Percentiles rank a stretch among this genome's conserved stretches.
Conservation (phyloP, 2,113 vertebrate genomes). For the Pao palembangensis region DNA sequence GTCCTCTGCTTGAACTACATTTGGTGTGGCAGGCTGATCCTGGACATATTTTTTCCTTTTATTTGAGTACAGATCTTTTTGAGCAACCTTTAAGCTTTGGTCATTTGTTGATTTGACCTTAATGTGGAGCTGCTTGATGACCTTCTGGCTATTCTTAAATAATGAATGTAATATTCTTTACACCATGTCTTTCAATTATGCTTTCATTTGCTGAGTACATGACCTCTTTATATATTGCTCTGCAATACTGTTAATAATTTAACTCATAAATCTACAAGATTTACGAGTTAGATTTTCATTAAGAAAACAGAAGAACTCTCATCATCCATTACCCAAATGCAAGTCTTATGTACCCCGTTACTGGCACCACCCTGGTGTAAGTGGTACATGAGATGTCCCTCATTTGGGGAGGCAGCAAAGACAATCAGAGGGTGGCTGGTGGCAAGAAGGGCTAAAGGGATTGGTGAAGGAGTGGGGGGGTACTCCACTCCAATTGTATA, state of each 20-base stretch:
- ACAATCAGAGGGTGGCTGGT: slow-evolving; percentile 62
- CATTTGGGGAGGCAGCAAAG: slow-evolving; percentile 42
- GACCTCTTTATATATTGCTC: no score
- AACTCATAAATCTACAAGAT: not conserved
- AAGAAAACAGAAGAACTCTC: slow-evolving; percentile 14
- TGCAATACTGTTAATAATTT: no score
- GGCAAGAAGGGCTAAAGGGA: slow-evolving; percentile 37
- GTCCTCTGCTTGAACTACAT: not conserved
- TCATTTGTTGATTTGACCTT: no score
- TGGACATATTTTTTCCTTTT: no score
- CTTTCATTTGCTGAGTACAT: no score
- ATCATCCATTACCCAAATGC: slow-evolving; percentile 4
- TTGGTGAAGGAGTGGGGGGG: slow-evolving; percentile 4
- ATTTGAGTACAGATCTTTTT: no score
- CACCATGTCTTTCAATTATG: no score
- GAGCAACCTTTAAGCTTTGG: no score
- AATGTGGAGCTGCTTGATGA: no score
- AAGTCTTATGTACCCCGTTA: slow-evolving; percentile 18
- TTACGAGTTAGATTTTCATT: not conserved
- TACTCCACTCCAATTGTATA: slow-evolving; percentile 49
- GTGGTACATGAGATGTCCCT: slow-evolving; percentile 13
- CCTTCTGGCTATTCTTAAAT: no score
- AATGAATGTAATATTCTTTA: no score
- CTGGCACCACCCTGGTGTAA: slow-evolving; percentile 12
- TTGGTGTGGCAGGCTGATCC: not conserved